These are phyloP conservation scores for Hypomecis atomaria DNA, from an alignment of 2,888 invertebrate species.

Conservation along the genomic window DNA sequence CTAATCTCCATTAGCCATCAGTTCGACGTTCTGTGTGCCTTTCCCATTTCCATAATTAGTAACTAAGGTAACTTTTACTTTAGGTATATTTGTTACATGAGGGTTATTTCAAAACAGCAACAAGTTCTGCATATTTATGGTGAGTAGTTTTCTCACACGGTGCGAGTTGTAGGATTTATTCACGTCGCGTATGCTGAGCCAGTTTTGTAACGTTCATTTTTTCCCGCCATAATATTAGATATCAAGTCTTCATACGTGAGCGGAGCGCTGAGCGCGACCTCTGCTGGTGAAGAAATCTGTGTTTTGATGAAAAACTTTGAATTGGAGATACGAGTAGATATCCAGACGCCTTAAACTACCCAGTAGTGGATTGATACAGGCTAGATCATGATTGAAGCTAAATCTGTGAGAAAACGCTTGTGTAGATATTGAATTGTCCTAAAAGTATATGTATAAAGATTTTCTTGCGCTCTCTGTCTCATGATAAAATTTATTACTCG, in stretches of 20 bases:
- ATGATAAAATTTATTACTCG: slow-evolving; percentile 5
- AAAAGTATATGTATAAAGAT: background rate
- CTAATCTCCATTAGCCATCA: too few relatives aligned
- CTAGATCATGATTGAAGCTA: too few relatives aligned
- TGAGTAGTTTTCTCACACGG: slow-evolving; percentile 7
- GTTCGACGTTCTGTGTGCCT: too few relatives aligned
- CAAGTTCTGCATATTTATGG: slow-evolving; percentile 12
- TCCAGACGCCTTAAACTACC: too few relatives aligned
- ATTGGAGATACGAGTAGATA: too few relatives aligned
- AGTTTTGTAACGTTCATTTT: slow-evolving; percentile 58
- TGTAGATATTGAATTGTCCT: background rate
- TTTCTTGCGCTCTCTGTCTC: background rate
- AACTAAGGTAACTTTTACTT: background rate
- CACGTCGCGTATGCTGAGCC: slow-evolving; percentile 44
- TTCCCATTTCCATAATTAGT: too few relatives aligned
- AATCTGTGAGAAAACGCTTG: background rate
- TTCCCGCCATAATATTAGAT: slow-evolving; percentile 62
- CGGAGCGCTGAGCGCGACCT: slow-evolving; percentile 46
- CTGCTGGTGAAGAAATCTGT: slow-evolving; percentile 48
- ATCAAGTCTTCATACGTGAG: slow-evolving; percentile 62
- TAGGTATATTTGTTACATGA: background rate
- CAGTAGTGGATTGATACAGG: too few relatives aligned
- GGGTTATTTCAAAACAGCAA: slow-evolving; percentile 6
- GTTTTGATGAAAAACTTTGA: too few relatives aligned
- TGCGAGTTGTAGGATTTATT: slow-evolving; percentile 37